Evolutionary conservation across 2,888 invertebrate species (phyloP), one percentile per base, ranked within the genome.

Genomic region (Spicauda simplicius): DNA sequence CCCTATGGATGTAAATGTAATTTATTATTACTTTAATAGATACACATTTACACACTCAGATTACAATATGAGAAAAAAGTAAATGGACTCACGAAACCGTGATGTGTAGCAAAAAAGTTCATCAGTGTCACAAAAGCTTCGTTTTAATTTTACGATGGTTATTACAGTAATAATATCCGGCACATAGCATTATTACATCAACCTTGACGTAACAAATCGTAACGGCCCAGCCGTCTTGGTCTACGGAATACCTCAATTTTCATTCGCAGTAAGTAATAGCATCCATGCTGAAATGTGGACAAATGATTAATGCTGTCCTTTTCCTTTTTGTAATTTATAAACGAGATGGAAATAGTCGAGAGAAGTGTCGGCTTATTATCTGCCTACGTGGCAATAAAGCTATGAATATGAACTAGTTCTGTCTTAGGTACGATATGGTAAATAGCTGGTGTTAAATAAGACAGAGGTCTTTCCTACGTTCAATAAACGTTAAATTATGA

Each of bases 281-380:
- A n/a, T 41, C 57, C 50, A 64, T 37, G 19, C 52, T 64, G 52
- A 64, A 64, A 64, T n/a, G 50, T 57, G 33, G 57, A 57, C 64
- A 33, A 57, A 57, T 64, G 48, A 20, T 19, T 57, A 57, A 53
- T 64, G 64, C 20, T 52, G 37, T 64, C 64, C 64, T 64, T 64
- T 64, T 64, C 64, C 64, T 56, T 48, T 45, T 56, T 18, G 19
- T 63, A 57, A 30, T 19, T 19, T 20, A 37, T 19, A 64, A 48
- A 16, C 37, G 57, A 57, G 57, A 64, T 56, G 57, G 56, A 48
- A 19, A 64, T 45, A 33, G 25, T 12, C 16, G n/a, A 10, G 52
- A 25, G n/a, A 14, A 5, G 52, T 10, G 8, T 60, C 12, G n/a
- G 45, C n/a, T 45, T 60, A 60, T 60, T 52, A 60, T 33, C 52